Conservation (phyloP, 1,140 invertebrate species). For the Atta colombica region DNA sequence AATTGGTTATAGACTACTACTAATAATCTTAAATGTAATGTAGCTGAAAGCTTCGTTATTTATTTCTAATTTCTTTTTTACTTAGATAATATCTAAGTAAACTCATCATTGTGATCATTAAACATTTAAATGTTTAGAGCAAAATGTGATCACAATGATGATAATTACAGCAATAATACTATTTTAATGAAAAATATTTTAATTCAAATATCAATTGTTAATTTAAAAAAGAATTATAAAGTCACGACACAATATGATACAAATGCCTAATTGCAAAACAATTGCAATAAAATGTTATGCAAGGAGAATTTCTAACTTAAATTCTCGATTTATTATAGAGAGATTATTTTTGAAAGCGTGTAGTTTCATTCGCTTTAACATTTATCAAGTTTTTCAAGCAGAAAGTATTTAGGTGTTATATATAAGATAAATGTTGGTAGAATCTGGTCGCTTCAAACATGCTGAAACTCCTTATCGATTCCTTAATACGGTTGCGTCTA, state of each 20-base stretch:
- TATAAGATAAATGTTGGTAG: constrained; percentile 35
- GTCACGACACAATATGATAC: background rate
- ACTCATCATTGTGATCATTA: too few species aligned
- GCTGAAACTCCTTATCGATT: constrained; percentile 61
- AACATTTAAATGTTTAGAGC: background rate
- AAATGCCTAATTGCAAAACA: background rate
- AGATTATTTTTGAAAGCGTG: constrained; percentile 31
- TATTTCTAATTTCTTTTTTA: constrained; percentile 7
- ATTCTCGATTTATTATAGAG: constrained; percentile 14
- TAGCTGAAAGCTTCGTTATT: background rate
- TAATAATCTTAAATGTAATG: background rate
- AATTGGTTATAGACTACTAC: background rate
- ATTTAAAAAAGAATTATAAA: background rate
- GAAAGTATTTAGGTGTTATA: constrained; percentile 42
- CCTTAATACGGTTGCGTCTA: constrained; percentile 53
- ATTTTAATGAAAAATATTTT: background rate
- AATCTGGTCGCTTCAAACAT: constrained; percentile 42
- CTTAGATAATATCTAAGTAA: background rate
- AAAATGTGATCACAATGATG: background rate
- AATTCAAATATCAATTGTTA: background rate
- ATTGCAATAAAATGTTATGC: constrained; percentile 24
- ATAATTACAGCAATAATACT: constrained; percentile 1
- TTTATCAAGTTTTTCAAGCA: constrained; percentile 39
- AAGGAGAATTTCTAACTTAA: background rate
- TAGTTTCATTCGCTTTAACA: constrained; percentile 33